These are phyloP conservation scores for Hypena proboscidalis DNA, from an alignment of 2,888 invertebrate species.

Conservation along the genomic window DNA sequence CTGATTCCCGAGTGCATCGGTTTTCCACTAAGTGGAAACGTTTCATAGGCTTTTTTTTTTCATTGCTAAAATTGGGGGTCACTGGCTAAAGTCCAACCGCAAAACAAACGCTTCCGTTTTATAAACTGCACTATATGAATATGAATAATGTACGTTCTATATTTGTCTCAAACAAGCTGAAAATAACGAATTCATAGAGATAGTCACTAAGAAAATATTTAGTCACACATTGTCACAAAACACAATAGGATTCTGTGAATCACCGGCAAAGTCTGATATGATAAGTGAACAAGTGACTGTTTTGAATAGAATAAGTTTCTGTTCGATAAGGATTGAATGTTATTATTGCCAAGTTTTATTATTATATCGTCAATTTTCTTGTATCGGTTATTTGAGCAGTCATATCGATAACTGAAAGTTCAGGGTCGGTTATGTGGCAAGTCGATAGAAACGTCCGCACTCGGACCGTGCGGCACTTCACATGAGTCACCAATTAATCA, in stretches of 20 bases:
- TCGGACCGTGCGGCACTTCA: slow-evolving; percentile 48
- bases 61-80: slow-evolving; percentile 52
- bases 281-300: slow-evolving; percentile 22
- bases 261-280: slow-evolving; percentile 36
- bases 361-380: no score
- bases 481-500: slow-evolving; percentile 75
- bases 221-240: slow-evolving; percentile 37
- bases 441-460: slow-evolving; percentile 52
- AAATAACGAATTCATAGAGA: neutral
- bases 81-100: slow-evolving; percentile 57
- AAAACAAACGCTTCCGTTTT: slow-evolving; percentile 43
- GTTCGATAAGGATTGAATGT: slow-evolving; percentile 22
- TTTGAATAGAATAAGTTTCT: slow-evolving; percentile 32
- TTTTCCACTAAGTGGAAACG: slow-evolving; percentile 16
- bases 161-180: neutral
- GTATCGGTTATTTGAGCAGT: slow-evolving; percentile 33
- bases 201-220: slow-evolving; percentile 31
- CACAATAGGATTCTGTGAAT: slow-evolving; percentile 34
- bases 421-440: slow-evolving; percentile 50
- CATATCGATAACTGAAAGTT: slow-evolving; percentile 46
- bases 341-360: no score
- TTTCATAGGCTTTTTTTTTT: slow-evolving; percentile 39
- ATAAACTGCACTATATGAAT: slow-evolving; percentile 5
- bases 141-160: slow-evolving; percentile 1
- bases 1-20: neutral